phyloP scores from a whole-genome alignment of 2,797 vertebrate genomes.

The Acrossocheilus wenchowensis region DNA sequence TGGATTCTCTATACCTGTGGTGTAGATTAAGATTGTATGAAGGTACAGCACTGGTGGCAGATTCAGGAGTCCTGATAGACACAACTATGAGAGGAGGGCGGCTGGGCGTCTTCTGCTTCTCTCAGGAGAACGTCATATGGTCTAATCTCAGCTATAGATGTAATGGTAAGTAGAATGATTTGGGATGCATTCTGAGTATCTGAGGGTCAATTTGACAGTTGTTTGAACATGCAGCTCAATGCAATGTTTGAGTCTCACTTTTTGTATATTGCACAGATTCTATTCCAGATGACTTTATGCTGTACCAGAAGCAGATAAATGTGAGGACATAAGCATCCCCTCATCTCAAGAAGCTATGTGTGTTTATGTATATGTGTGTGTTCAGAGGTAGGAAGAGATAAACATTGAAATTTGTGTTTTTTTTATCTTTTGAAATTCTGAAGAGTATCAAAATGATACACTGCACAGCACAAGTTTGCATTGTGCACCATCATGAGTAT shows the following conservation, averaged over 20 bases:
- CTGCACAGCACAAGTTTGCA: background rate
- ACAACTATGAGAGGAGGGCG: conserved; percentile 85
- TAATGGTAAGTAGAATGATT: conserved; percentile 75
- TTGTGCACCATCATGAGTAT: background rate
- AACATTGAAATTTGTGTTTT: background rate
- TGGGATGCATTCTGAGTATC: background rate
- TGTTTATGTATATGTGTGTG: conserved; percentile 10
- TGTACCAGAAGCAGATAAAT: conserved; percentile 73
- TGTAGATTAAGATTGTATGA: conserved; percentile 83
- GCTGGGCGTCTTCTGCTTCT: conserved; percentile 87
- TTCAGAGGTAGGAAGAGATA: conserved; percentile 12
- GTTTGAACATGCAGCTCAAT: background rate
- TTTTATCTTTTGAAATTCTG: background rate
- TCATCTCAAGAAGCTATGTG: background rate
- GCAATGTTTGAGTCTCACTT: background rate
- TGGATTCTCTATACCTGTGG: conserved; percentile 71
- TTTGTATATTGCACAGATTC: conserved; percentile 73
- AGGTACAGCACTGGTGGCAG: conserved; percentile 81
- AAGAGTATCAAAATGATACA: background rate
- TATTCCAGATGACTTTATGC: conserved; percentile 82
- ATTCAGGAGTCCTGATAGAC: conserved; percentile 85
- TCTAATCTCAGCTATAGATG: conserved; percentile 87
- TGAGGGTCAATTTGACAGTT: background rate
- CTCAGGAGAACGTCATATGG: conserved; percentile 90
- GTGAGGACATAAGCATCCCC: conserved; percentile 31